Evolutionary conservation across 2,113 vertebrate genomes (phyloP), one percentile per base, ranked within the genome.

Genomic region (Lycocorax pyrrhopterus): DNA sequence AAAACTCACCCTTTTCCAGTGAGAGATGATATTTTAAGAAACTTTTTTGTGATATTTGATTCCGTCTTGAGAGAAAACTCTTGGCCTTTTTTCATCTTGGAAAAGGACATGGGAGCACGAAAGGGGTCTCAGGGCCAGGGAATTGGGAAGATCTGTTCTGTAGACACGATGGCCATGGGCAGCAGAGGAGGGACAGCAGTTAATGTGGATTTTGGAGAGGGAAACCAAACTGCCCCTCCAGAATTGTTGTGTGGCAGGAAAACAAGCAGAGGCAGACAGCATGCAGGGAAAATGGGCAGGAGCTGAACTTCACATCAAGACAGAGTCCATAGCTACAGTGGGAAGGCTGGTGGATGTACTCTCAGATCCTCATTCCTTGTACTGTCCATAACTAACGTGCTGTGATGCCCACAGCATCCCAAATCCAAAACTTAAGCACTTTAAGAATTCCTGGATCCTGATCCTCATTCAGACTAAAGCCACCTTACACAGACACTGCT

Each of bases 21-120:
- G 73, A 88, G 51, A 88, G 44, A 90, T 35, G 29, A 23, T 92
- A 95, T 92, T 94, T 95, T 78, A 71, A 80, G 93, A 94, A 87
- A 53, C 14, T 4, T 87, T 46, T 46, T 39, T 29, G 26, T 43
- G 33, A n/a, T 33, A 80, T 33, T 78, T 87, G 29, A 72, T 84
- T 84, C 52, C 11, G 4, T 85, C 76, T 73, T 85, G 69, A 94
- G n/a, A 29, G 22, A 78, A 84, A 94, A 41, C 4, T 35, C 72
- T 71, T 72, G 74, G 78, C 32, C 19, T 64, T 75, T 84, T 59
- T 87, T 90, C 44, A 27, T 75, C 39, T 78, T 87, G 59, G 66
- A 90, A 83, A 49, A 33, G 32, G n/a, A 84, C 22, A 11, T 35
- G 29, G 43, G 39, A 89, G 33, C 39, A 63, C 0, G 1, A 58